These are phyloP conservation scores for Pelodiscus sinensis DNA, from an alignment of 2,113 vertebrate species.

Conservation along the genomic window DNA sequence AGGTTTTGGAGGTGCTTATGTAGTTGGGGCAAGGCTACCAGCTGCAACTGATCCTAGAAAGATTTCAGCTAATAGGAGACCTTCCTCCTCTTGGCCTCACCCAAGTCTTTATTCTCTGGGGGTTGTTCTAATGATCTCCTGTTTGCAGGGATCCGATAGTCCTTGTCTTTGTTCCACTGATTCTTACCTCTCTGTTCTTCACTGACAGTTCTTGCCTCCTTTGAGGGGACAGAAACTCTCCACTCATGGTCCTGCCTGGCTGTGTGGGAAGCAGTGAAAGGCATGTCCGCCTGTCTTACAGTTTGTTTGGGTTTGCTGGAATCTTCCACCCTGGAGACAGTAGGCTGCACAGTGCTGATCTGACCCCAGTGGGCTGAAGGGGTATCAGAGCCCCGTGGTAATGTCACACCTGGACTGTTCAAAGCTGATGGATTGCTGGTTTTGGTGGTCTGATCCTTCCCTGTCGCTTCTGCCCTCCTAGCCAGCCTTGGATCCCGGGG, in stretches of 20 bases:
- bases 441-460: not conserved
- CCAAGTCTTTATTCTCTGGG: not conserved
- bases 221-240: not conserved
- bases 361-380: conserved; percentile 8
- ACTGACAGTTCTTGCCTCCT: not conserved
- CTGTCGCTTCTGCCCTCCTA: conserved; percentile 24
- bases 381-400: not conserved
- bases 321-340: not conserved
- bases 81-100: conserved; percentile 66
- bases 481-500: conserved; percentile 79
- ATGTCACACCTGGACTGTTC: not conserved
- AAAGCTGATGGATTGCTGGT: not conserved
- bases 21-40: not conserved
- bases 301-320: not conserved
- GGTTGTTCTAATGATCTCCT: not conserved
- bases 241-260: not conserved
- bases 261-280: rapidly evolving
- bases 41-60: not conserved
- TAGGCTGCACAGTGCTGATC: not conserved
- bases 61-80: conserved; percentile 39
- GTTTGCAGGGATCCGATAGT: not conserved
- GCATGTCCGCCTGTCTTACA: not conserved
- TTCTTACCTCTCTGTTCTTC: not conserved
- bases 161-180: not conserved
- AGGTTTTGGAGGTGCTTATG: not conserved